Base-by-base conservation (phyloP, 1,140 invertebrate species). In the Archivesica marissinica region DNA sequence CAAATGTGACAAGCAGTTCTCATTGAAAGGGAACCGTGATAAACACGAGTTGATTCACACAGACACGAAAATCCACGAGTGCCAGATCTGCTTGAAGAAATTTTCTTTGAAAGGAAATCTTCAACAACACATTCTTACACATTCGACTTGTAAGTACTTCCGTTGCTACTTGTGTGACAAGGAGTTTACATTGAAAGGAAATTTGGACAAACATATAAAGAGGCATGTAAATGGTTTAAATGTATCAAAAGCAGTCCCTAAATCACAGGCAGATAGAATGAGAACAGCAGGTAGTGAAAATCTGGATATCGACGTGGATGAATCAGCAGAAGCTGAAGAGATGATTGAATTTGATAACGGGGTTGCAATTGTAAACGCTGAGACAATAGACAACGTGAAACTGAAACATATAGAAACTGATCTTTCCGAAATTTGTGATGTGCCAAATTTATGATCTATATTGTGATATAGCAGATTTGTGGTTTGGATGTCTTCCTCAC, bases 141-240 rank as follows among this genome's bases (percentile, higher is more conserved):
- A 78, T 59, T 78, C 76, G 4, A 64, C 33, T 1, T 17, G 44
- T 15, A 78, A 78, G 39, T 44, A 44, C 20, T 78, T 64, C 39
- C 33, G 39, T 20, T 78, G 76, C 33, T 23, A 25, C 41, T n/a
- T 78, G 2, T 78, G 76, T 33, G 52, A 56, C 4, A 78, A 64
- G 35, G 76, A 78, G n/a, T 78, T 78, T 47, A 78, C 76, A 2
- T 59, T 78, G 52, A 78, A 78, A 47, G 76, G 76, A 28, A 78
- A 78, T 44, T 30, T 78, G 47, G 76, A 78, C n/a, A 78, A 78
- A 20, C 76, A 78, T 47, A 38, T 78, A n/a, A 78, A 78, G 23
- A 78, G 76, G 28, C 76, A 78, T 64, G 35, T 17, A 30, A 33
- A 38, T 44, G 76, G 76, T 2, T 3, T 78, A n/a, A 6, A 76